phyloP scores from a whole-genome alignment of 2,113 vertebrate genomes.

The Onychostoma macrolepis region DNA sequence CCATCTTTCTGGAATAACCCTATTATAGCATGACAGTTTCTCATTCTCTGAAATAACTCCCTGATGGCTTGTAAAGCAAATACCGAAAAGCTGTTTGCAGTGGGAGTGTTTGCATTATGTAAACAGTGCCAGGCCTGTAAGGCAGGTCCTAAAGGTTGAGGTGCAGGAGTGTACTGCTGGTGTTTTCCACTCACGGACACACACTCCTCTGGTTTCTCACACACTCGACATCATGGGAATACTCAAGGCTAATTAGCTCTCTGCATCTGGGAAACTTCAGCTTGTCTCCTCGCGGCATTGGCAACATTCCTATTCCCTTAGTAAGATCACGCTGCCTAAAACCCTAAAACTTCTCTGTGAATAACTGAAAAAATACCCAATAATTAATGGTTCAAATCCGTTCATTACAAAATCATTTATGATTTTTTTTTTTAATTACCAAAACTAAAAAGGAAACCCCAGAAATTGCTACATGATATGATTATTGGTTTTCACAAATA shows the following conservation, averaged over 20 bases:
- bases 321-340: slow-evolving; percentile 75
- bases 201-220: slow-evolving; percentile 77
- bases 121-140: slow-evolving; percentile 63
- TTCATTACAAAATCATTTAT: background rate
- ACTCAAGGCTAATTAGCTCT: slow-evolving; percentile 81
- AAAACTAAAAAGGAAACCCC: background rate
- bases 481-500: background rate
- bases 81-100: slow-evolving; percentile 63
- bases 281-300: slow-evolving; percentile 71
- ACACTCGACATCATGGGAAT: slow-evolving; percentile 80
- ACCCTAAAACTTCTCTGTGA: slow-evolving; percentile 33
- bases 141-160: slow-evolving; percentile 71
- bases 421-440: no score
- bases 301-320: slow-evolving; percentile 86
- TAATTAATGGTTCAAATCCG: background rate
- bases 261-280: slow-evolving; percentile 95
- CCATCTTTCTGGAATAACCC: slow-evolving; percentile 37
- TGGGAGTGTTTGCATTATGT: slow-evolving; percentile 67
- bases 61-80: slow-evolving; percentile 66
- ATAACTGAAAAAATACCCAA: slow-evolving; percentile 2
- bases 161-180: slow-evolving; percentile 70
- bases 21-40: slow-evolving; percentile 44
- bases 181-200: slow-evolving; percentile 33
- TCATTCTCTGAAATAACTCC: slow-evolving; percentile 58
- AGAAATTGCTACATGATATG: background rate